Base-by-base conservation (phyloP, 2,113 vertebrate genomes). In the Chroicocephalus ridibundus region DNA sequence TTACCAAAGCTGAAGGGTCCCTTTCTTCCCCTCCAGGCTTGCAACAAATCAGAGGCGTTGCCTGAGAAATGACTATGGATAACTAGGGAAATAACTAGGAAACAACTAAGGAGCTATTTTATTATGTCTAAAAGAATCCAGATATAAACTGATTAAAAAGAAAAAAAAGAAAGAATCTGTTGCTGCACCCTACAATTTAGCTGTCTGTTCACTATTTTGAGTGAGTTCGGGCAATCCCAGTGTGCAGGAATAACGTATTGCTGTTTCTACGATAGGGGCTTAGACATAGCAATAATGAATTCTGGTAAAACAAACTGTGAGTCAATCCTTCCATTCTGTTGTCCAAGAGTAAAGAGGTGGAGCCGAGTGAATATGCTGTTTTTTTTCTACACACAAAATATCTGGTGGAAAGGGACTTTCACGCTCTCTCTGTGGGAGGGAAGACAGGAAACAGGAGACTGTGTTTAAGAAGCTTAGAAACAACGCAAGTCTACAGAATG, bases 51-150 rank as follows among this genome's bases (percentile, higher is more conserved):
- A 93, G 71, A 83, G 40, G 19, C 58, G 81, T 69, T 72, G 42
- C 68, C 60, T 86, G 49, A 88, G 55, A 94, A 86, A 86, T 71
- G 11, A 22, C 47, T 82, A 15, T 51, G 70, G 31, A 65, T 84
- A 94, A 93, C 61, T 61, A 66, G 34, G 70, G 55, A 93, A 91
- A 86, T 76, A 88, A 75, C 66, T 57, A 29, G 58, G 60, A 91
- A 89, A 57, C 84, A 0, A 66, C 36, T 40, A 78, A 81, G 55
- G 65, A 82, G 32, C 6, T 87, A 27, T 62, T 96, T 85, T 91
- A 31, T 51, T 83, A 61, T 38, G 34, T 65, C 29, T 68, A 49
- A 5, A 7, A 84, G 61, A 72, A 82, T n/a, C 20, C 36, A 75
- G 78, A 78, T 68, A 58, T 12, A 65, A 81, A 52, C 15, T 0